Percentiles rank a stretch among this genome's conserved stretches.
phyloP scores from a whole-genome alignment of 2,797 vertebrate genomes.

The Columba guinea region DNA sequence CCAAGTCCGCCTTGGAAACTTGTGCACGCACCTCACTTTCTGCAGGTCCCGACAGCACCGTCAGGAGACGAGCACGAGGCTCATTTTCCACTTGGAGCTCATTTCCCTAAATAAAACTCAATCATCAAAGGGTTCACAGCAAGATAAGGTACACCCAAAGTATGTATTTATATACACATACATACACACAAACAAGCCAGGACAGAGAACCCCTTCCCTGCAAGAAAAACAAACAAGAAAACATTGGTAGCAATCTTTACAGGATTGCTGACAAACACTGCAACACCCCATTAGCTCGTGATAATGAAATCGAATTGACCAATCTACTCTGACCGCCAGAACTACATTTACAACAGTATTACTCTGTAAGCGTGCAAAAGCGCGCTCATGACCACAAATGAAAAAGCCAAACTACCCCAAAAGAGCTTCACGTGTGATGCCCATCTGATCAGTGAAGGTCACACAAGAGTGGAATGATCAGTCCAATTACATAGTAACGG shows the following conservation, averaged over 20 bases:
- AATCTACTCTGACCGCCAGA: not conserved
- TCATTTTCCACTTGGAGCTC: not conserved
- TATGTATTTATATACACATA: fast-evolving
- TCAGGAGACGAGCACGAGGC: fast-evolving
- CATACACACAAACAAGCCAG: not conserved
- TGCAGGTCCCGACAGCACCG: not conserved
- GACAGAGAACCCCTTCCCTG: not conserved
- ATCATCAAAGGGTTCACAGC: not conserved
- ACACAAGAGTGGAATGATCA: not conserved
- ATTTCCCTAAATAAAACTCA: not conserved
- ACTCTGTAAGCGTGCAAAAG: not conserved
- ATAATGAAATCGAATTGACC: not conserved
- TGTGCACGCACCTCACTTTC: fast-evolving
- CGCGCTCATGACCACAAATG: not conserved
- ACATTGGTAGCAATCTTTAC: not conserved
- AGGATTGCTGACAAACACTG: not conserved
- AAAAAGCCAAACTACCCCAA: not conserved
- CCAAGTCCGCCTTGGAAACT: not conserved
- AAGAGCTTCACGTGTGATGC: fast-evolving
- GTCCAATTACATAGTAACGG: fast-evolving
- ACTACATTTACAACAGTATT: fast-evolving
- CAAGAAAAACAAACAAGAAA: not conserved
- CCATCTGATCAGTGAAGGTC: not conserved
- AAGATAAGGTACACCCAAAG: not conserved
- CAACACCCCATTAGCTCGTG: not conserved